phyloP scores from a whole-genome alignment of 30 jellyfish, hydroid and myxozoan genomes.

The Pseudorhiza aurosa region DNA sequence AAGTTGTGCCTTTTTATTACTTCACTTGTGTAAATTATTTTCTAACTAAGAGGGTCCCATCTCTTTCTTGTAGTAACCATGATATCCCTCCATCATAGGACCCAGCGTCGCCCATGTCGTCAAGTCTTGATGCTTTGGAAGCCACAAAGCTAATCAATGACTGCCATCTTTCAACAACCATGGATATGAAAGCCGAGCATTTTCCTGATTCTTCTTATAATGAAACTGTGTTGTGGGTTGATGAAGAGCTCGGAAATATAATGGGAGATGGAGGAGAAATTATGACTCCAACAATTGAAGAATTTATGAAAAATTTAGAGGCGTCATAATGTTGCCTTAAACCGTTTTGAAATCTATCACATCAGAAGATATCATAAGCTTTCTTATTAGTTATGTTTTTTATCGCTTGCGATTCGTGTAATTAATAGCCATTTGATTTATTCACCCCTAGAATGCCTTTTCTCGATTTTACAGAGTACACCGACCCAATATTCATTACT shows the following conservation, averaged over 20 bases:
- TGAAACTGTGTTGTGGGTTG: neutral
- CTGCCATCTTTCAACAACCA: too few relatives aligned
- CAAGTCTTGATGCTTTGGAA: neutral
- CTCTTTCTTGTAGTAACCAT: conserved; percentile 63
- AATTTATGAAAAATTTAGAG: conserved; percentile 27
- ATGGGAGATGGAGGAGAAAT: conserved; percentile 3
- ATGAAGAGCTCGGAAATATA: conserved; percentile 10
- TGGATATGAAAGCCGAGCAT: too few relatives aligned
- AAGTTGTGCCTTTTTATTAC: neutral
- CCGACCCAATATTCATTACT: too few relatives aligned
- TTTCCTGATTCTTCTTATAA: neutral
- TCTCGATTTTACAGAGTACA: too few relatives aligned
- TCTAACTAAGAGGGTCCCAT: conserved; percentile 34
- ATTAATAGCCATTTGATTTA: too few relatives aligned
- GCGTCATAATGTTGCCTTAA: too few relatives aligned
- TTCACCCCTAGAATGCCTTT: too few relatives aligned
- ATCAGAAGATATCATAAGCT: too few relatives aligned
- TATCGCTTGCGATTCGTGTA: too few relatives aligned
- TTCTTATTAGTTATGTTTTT: too few relatives aligned
- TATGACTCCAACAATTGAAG: conserved; percentile 17
- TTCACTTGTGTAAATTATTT: neutral
- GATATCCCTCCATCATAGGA: conserved; percentile 76
- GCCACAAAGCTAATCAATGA: too few relatives aligned
- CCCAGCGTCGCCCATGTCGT: conserved; percentile 14
- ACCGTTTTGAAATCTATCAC: too few relatives aligned